Percentiles rank a stretch among this genome's conserved stretches.
Evolutionary conservation across 1,140 invertebrate genomes (phyloP).

Genomic region (Drosophila chauvacae): DNA sequence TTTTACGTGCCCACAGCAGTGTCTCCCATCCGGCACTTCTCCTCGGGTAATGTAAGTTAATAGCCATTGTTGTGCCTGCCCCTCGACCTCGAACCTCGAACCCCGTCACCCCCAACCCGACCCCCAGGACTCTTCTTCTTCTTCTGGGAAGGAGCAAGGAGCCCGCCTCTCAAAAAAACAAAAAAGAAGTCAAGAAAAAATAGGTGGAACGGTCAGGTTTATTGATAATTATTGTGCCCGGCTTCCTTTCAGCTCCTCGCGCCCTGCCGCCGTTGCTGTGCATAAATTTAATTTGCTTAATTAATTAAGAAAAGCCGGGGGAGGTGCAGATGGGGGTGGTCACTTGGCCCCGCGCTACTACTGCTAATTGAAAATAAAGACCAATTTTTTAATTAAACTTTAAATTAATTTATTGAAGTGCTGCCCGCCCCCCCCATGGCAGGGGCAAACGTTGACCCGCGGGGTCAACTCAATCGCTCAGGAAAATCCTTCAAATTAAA

Average conservation of each 20-base stretch:
- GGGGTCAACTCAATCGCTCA: neutral
- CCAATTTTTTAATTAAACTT: conserved; percentile 82
- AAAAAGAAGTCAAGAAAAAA: conserved; percentile 1
- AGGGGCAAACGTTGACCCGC: conserved; percentile 2
- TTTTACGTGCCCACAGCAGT: conserved; percentile 66
- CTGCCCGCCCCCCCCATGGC: conserved; percentile 1
- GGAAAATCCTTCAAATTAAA: neutral
- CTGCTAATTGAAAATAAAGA: conserved; percentile 77
- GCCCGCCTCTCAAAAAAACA: conserved; percentile 4
- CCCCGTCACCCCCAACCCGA: neutral
- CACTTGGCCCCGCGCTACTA: conserved; percentile 29
- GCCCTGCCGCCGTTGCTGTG: conserved; percentile 44
- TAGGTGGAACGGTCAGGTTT: conserved; percentile 67
- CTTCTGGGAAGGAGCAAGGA: neutral
- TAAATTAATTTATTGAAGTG: conserved; percentile 83
- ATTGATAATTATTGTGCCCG: conserved; percentile 79
- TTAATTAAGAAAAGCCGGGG: conserved; percentile 75
- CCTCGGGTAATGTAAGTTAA: conserved; percentile 78
- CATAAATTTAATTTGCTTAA: conserved; percentile 82
- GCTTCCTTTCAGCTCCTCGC: conserved; percentile 35
- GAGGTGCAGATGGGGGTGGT: neutral
- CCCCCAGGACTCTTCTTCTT: neutral
- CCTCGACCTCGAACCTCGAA: conserved; percentile 14
- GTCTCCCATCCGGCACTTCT: conserved; percentile 53
- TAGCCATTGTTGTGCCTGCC: conserved; percentile 66